These are phyloP conservation scores for Eleginops maclovinus DNA, from an alignment of 2,113 vertebrate genomes.

Conservation along the genomic window DNA sequence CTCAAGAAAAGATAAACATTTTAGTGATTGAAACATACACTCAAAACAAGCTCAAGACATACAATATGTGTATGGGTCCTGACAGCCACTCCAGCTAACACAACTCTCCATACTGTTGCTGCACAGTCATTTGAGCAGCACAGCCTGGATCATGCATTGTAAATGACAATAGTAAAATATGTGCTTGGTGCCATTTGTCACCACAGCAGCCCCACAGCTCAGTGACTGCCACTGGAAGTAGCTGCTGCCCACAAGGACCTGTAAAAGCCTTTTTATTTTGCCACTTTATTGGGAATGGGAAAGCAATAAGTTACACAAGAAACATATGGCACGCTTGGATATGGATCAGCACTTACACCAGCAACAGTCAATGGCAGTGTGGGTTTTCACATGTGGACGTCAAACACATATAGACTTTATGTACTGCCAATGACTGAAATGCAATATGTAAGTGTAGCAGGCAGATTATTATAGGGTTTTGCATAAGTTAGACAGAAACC, in stretches of 20 bases:
- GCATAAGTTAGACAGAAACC: not conserved
- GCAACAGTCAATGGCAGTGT: conserved; percentile 50
- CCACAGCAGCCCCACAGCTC: conserved; percentile 73
- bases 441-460: not conserved
- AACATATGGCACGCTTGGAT: conserved; percentile 75
- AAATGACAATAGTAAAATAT: conserved; percentile 80
- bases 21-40: conserved; percentile 10
- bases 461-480: not conserved
- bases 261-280: conserved; percentile 82
- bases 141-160: conserved; percentile 76
- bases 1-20: not conserved
- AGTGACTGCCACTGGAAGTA: conserved; percentile 72
- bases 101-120: conserved; percentile 62
- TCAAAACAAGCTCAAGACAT: conserved; percentile 18
- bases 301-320: conserved; percentile 79
- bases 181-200: conserved; percentile 78
- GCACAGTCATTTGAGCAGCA: conserved; percentile 71
- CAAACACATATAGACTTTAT: conserved; percentile 18
- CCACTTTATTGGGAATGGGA: conserved; percentile 81
- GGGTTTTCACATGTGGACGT: conserved; percentile 42
- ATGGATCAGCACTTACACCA: conserved; percentile 73
- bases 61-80: conserved; percentile 6
- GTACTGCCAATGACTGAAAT: conserved; percentile 9
- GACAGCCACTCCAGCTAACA: conserved; percentile 21
- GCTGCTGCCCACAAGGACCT: conserved; percentile 76